Percentiles rank a stretch among this genome's conserved stretches.
These are phyloP conservation scores for Leptestheria dahalacensis DNA, from an alignment of 1,140 invertebrate genomes.

Conservation along the genomic window DNA sequence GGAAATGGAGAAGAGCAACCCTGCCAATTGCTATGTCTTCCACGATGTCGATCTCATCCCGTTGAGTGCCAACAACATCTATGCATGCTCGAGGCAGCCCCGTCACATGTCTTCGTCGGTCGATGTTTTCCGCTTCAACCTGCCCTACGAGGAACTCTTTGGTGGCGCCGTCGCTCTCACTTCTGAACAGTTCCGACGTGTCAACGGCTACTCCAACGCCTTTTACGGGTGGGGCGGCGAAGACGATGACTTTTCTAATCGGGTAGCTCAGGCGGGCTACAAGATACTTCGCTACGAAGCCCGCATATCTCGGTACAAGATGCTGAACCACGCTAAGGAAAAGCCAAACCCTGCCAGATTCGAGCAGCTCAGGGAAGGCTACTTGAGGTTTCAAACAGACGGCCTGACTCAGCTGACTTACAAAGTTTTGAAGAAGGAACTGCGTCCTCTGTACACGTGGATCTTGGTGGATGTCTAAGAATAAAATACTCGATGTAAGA, in stretches of 20 bases:
- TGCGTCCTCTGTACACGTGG: conserved; percentile 33
- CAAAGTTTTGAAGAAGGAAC: conserved; percentile 29
- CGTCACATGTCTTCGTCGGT: conserved; percentile 85
- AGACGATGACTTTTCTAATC: conserved; percentile 72
- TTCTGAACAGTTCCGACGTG: conserved; percentile 48
- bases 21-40: conserved; percentile 77
- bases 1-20: conserved; percentile 43
- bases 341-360: conserved; percentile 38
- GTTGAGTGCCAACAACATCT: conserved; percentile 73
- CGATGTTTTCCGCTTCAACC: conserved; percentile 62
- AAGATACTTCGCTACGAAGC: conserved; percentile 53
- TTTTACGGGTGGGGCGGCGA: conserved; percentile 81
- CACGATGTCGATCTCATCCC: conserved; percentile 92
- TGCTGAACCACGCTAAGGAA: conserved; percentile 30
- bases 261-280: conserved; percentile 36
- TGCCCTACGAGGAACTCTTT: conserved; percentile 55
- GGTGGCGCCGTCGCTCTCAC: conserved; percentile 55
- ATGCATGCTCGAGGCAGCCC: conserved; percentile 71
- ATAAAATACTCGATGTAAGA: neutral
- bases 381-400: conserved; percentile 41
- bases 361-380: conserved; percentile 38
- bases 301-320: conserved; percentile 37
- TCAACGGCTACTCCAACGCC: conserved; percentile 85
- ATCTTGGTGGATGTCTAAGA: conserved; percentile 24
- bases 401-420: conserved; percentile 53